Percentiles rank a stretch among this genome's conserved stretches.
Conservation (phyloP, 2,888 invertebrate species). For the Agrotis exclamationis region DNA sequence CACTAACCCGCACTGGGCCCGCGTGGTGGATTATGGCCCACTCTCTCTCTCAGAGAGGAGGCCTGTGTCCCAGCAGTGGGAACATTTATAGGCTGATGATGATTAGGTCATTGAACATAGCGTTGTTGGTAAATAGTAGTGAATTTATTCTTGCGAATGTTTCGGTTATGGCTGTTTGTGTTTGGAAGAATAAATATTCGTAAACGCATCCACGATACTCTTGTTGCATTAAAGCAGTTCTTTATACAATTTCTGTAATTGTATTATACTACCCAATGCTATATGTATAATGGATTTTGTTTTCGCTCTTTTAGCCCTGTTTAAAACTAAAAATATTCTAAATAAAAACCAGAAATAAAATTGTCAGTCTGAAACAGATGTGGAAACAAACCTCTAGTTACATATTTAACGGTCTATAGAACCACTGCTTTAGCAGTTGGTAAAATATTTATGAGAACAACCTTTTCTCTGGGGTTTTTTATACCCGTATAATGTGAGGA, state of each 20-base stretch:
- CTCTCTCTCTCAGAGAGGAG: no score
- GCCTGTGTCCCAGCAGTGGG: no score
- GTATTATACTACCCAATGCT: no score
- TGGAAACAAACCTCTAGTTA: conserved; percentile 28
- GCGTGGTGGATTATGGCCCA: no score
- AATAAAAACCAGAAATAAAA: conserved; percentile 4
- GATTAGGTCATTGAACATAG: not conserved
- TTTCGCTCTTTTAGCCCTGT: no score
- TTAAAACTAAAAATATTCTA: not conserved
- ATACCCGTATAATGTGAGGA: conserved; percentile 81
- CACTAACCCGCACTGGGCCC: no score
- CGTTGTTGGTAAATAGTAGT: not conserved
- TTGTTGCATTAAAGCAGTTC: no score
- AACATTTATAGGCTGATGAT: no score
- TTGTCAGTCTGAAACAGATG: not conserved
- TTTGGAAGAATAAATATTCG: no score
- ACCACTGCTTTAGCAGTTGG: conserved; percentile 68
- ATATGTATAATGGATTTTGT: no score
- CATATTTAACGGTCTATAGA: conserved; percentile 58
- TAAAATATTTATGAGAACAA: conserved; percentile 84
- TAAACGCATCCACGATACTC: no score
- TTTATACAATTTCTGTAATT: no score
- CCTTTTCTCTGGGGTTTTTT: conserved; percentile 82
- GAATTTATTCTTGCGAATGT: not conserved
- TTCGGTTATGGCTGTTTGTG: not conserved